Conservation (phyloP, 2,113 vertebrate species). For the Pelvicachromis taeniatus region DNA sequence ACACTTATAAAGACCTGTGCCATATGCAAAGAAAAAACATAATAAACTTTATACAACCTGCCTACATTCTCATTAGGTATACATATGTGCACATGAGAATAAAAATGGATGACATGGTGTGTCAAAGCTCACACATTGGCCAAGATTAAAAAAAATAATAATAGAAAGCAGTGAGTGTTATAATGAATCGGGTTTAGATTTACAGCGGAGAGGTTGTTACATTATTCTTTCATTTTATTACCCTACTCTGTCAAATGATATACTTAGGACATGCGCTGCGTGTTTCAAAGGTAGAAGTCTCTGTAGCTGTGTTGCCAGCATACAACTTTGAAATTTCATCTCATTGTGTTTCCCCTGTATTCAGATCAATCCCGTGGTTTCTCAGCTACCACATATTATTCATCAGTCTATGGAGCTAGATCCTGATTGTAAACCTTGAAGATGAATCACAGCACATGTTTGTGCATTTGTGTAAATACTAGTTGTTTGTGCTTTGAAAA, state of each 20-base stretch:
- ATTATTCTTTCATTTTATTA: background rate
- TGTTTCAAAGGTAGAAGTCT: background rate
- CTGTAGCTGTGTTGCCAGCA: background rate
- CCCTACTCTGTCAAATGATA: background rate
- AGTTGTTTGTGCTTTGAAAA: background rate
- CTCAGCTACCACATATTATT: conserved; percentile 23
- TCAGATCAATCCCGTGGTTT: conserved; percentile 35
- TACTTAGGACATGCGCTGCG: background rate
- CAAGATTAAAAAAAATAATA: background rate
- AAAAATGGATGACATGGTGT: background rate
- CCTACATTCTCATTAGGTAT: background rate
- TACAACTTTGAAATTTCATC: conserved; percentile 16
- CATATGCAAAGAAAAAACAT: background rate
- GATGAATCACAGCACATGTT: background rate
- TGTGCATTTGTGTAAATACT: background rate
- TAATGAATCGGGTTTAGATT: conserved; percentile 51
- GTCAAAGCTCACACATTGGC: conserved; percentile 28
- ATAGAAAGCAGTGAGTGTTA: conserved; percentile 26
- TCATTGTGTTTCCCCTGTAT: conserved; percentile 7
- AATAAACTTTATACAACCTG: background rate
- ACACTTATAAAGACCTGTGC: background rate
- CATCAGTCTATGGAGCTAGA: conserved; percentile 34
- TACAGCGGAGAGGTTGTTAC: background rate
- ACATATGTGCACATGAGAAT: background rate
- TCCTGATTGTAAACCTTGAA: background rate